Base-by-base conservation (phyloP, 2,113 vertebrate species). In the Microtus pennsylvanicus region DNA sequence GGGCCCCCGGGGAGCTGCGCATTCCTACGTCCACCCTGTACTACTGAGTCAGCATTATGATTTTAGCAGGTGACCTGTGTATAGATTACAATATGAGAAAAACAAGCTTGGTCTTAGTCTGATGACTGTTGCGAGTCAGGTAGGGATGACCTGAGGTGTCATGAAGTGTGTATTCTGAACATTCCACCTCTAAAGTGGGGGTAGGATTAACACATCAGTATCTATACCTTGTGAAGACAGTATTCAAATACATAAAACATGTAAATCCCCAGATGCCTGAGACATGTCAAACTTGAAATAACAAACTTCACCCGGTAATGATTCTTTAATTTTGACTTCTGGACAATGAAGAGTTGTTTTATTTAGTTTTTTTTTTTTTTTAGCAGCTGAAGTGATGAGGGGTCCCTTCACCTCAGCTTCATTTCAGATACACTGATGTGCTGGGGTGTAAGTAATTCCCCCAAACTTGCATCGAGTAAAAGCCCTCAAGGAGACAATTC, bases 401-500 rank as follows among this genome's bases (percentile, higher is more conserved):
- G 47, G 26, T 72, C 58, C 74, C 17, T 22, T 61, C 24, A 30
- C 13, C 63, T 58, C 58, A 4, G 3, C 17, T 69, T 70, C 45
- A 10, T 19, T 22, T n/a, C 30, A 9, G 0, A 6, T 1, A n/a
- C n/a, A 7, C 61, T 17, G 58, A 69, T 1, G 14, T 45, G 63
- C 63, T 45, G 3, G 77, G 28, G 61, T 61, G 35, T 50, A 80
- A 92, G 92, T 65, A 55, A 95, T 96, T 96, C 94, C 94, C 93
- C 38, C 7, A 91, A 95, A 94, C 86, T 91, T 91, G 74, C 93
- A 94, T 47, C 7, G 69, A 96, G 74, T 42, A 90, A 94, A 95
- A 94, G 65, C 78, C 82, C 83, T 96, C 77, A 89, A 96, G 96
- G 83, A 96, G 96, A 95, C 93, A 85, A 96, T 94, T 91, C 96